Percentiles rank a stretch among this genome's conserved stretches.
Conservation (phyloP, 2,888 invertebrate genomes). For the Caenorhabditis doughertyi region DNA sequence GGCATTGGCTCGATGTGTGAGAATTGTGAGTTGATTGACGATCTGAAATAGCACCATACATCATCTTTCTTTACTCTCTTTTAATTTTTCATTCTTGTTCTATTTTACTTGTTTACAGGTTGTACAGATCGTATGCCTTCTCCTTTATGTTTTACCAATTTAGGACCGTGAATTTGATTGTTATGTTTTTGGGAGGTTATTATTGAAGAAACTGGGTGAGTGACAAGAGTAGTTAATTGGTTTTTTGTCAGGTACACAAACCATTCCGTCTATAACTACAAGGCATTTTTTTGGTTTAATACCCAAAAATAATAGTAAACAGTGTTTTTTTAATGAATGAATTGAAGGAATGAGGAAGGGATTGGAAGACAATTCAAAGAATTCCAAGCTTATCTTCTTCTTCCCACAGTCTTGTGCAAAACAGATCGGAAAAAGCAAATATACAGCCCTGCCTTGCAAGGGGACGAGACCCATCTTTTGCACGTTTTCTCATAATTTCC, state of each 20-base stretch:
- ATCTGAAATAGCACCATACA: constrained; percentile 60
- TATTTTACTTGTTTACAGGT: constrained; percentile 28
- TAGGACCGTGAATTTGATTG: constrained; percentile 34
- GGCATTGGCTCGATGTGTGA: constrained; percentile 75
- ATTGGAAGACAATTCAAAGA: neutral
- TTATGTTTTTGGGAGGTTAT: constrained; percentile 37
- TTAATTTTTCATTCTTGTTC: constrained; percentile 18
- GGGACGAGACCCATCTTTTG: constrained; percentile 16
- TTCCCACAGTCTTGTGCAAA: constrained; percentile 1
- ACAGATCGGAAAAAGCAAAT: constrained; percentile 42
- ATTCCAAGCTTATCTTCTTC: neutral
- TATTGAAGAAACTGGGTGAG: constrained; percentile 33
- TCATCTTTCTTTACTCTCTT: constrained; percentile 17
- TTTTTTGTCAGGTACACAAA: constrained; percentile 24
- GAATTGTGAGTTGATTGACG: constrained; percentile 69
- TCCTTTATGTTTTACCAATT: constrained; percentile 15
- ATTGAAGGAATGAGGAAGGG: neutral
- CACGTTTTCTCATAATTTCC: constrained; percentile 38
- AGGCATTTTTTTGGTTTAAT: constrained; percentile 26
- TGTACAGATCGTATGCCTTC: constrained; percentile 14
- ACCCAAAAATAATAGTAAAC: constrained; percentile 14
- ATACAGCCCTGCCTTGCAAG: constrained; percentile 16
- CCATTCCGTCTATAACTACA: constrained; percentile 5
- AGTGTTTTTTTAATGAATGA: neutral
- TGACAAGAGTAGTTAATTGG: constrained; percentile 38